Evolutionary conservation across 35 echinoderm and acorn worm species (phyloP), one percentile per base, ranked within the genome.

Genomic region (Holothuria glaberrima): DNA sequence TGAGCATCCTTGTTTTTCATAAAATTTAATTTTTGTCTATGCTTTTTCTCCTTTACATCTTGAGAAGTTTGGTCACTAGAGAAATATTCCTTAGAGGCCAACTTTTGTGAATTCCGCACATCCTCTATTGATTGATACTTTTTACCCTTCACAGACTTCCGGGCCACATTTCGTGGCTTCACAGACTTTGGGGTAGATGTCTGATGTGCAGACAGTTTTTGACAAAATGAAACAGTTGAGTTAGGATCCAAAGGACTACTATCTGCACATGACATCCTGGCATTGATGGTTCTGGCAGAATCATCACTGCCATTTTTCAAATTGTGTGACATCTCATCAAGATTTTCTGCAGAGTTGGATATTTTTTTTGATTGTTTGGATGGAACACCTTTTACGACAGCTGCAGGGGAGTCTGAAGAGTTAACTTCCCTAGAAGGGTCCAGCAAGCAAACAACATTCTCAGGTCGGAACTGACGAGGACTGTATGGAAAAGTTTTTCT

Each of bases 81-180:
- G 16, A 73, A 13, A 20, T 73, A 20, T 73, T 73, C 31, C 30
- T 73, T 19, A 24, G 36, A 48, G 5, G 38, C 25, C 50, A 17
- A 0, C 31, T 54, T 84, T 21, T 84, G 80, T 28, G 80, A 21
- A 31, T 30, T 63, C 56, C 7, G 33, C 59, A 63, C 80, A 9
- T 84, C 54, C 28, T 84, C 54, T 27, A 84, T 84, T 31, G 80
- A 84, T 4, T 18, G 54, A 31, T 84, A 84, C 2, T 24, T 24
- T 38, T 61, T 63, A 29, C 80, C 80, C 34, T 36, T 84, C 4
- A 32, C 54, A 63, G 80, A 84, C 56, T 84, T 84, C n/a, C 80
- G 52, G 9, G 80, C 80, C 0, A 63, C 52, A 36, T 84, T 82
- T 0, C 45, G 52, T 30, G 41, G 41, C 6, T 28, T 28, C 21